A percentile compares a stretch with the other conserved stretches of the same genome.
Conservation (phyloP, 2,888 invertebrate species). For the Camptogramma bilineatum region DNA sequence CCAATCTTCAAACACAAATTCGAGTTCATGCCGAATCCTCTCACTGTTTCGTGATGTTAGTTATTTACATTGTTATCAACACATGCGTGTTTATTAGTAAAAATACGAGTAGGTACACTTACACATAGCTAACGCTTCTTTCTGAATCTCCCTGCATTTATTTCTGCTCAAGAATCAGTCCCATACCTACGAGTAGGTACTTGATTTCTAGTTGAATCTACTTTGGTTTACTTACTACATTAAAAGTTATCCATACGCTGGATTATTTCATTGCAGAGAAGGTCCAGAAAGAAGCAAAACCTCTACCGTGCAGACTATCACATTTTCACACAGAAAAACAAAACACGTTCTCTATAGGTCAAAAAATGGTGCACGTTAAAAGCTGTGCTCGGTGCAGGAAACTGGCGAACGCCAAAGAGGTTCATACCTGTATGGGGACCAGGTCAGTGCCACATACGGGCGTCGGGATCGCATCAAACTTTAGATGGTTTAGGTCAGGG, state of each 20-base stretch:
- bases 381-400: slow-evolving; percentile 77
- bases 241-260: not conserved
- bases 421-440: slow-evolving; percentile 84
- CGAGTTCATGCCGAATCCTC: slow-evolving; percentile 40
- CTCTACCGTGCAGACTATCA: slow-evolving; percentile 68
- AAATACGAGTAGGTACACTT: slow-evolving; percentile 25
- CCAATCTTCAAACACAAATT: slow-evolving; percentile 27
- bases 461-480: slow-evolving; percentile 81
- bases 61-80: slow-evolving; percentile 39
- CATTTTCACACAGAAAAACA: slow-evolving; percentile 58
- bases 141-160: slow-evolving; percentile 18
- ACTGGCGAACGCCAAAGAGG: slow-evolving; percentile 72
- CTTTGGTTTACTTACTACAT: no score
- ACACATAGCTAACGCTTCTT: slow-evolving; percentile 17
- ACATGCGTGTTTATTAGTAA: slow-evolving; percentile 47
- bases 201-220: no score
- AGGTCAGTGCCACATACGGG: slow-evolving; percentile 82
- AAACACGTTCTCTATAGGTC: slow-evolving; percentile 59
- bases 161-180: not conserved
- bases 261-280: slow-evolving; percentile 1
- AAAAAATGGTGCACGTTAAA: slow-evolving; percentile 74
- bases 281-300: slow-evolving; percentile 28
- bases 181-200: not conserved
- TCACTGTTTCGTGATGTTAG: slow-evolving; percentile 34
- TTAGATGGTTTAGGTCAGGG: slow-evolving; percentile 84